phyloP scores from a whole-genome alignment of 37 sponge, comb jelly and placozoan genomes.

The Oopsacas minuta region DNA sequence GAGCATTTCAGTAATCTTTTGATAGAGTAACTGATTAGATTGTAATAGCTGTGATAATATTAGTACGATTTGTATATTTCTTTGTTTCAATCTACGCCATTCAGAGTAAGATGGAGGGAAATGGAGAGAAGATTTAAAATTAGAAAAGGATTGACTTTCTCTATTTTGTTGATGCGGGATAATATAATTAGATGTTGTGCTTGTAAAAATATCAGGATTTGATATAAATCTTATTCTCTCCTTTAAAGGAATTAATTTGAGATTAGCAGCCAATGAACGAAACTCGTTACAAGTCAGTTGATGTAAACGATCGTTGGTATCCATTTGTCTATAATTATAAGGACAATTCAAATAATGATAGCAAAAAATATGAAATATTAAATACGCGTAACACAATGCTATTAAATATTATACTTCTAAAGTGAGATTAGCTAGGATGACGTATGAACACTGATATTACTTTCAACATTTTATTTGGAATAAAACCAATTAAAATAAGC shows the following conservation, averaged over 20 bases:
- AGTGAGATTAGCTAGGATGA: no score
- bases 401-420: no score
- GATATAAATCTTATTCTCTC: neutral
- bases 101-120: neutral
- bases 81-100: conserved; percentile 11
- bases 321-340: neutral
- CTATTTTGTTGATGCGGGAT: neutral
- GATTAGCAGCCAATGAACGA: neutral
- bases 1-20: neutral
- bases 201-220: neutral
- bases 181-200: neutral
- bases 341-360: neutral
- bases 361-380: no score
- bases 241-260: neutral
- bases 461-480: no score
- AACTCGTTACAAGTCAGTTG: neutral
- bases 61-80: neutral
- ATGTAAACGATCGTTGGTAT: neutral
- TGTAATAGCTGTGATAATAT: neutral
- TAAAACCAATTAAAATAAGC: no score
- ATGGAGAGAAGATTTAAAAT: neutral
- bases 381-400: no score
- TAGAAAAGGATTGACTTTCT: conserved; percentile 9
- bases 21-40: neutral
- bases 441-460: no score